Evolutionary conservation across 1,140 invertebrate species (phyloP).

Genomic region (Drosophila tropicalis): DNA sequence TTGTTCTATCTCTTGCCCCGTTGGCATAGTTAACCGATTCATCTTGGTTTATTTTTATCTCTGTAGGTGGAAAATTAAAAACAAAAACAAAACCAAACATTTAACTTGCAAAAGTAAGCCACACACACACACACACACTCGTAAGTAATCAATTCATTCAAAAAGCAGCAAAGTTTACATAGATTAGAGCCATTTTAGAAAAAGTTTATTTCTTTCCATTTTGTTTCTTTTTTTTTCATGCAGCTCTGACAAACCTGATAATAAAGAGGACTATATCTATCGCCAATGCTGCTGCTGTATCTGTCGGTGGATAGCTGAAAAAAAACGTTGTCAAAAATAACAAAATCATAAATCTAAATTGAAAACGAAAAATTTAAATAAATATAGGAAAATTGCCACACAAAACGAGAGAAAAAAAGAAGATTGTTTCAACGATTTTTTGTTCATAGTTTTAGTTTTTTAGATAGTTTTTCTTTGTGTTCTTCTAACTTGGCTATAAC

Average conservation of each 20-base stretch:
- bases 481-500: too few species aligned
- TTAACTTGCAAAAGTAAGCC: background rate
- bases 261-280: conserved; percentile 79
- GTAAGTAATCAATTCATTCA: background rate
- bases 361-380: background rate
- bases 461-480: too few species aligned
- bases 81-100: background rate
- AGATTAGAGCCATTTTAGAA: conserved; percentile 1
- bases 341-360: background rate
- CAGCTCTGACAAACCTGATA: conserved; percentile 72
- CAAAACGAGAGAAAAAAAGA: too few species aligned
- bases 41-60: conserved; percentile 42
- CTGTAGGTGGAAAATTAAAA: background rate
- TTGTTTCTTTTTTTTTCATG: background rate
- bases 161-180: background rate
- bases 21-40: conserved; percentile 31
- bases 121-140: background rate
- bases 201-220: background rate
- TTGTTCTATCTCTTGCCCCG: conserved; percentile 40
- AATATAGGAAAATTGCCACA: background rate
- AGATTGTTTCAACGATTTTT: too few species aligned
- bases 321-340: conserved; percentile 15
- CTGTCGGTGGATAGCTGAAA: conserved; percentile 75
- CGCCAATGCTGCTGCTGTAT: conserved; percentile 77
- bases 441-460: too few species aligned